Percentiles rank a stretch among this genome's conserved stretches.
These are phyloP conservation scores for Drosophila tripunctata DNA, from an alignment of 2,888 invertebrate genomes.

Conservation along the genomic window DNA sequence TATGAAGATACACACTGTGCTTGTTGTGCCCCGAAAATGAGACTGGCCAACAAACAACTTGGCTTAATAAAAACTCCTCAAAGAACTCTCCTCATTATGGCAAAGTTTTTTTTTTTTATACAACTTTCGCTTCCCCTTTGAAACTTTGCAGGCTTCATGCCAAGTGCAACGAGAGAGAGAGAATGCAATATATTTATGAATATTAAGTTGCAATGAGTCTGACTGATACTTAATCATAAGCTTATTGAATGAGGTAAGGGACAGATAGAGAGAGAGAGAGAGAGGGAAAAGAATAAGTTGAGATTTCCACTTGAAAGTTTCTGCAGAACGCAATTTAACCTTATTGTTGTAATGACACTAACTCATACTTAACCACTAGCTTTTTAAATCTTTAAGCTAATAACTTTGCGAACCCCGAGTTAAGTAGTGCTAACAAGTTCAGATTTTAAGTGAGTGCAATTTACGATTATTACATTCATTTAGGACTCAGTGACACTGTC, in stretches of 20 bases:
- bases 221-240: slow-evolving; percentile 3
- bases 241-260: not conserved
- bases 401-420: not conserved
- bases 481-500: not conserved
- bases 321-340: not conserved
- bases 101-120: slow-evolving; percentile 18
- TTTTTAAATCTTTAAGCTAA: not conserved
- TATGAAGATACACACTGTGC: slow-evolving; percentile 3
- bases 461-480: not conserved
- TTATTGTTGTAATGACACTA: not conserved
- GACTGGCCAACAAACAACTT: slow-evolving; percentile 24
- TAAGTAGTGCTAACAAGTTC: not conserved
- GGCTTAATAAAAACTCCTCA: slow-evolving; percentile 17
- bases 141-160: slow-evolving; percentile 11
- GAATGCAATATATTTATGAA: slow-evolving; percentile 15
- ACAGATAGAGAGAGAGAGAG: not conserved
- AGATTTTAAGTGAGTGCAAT: not conserved
- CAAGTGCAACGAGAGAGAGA: not conserved
- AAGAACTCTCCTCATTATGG: slow-evolving; percentile 20
- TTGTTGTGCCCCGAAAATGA: slow-evolving; percentile 3
- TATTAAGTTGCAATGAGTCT: not conserved
- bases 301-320: not conserved
- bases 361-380: not conserved
- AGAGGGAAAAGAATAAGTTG: too few relatives aligned
- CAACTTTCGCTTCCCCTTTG: slow-evolving; percentile 24